These are phyloP conservation scores for Pampus argenteus DNA, from an alignment of 2,797 vertebrate genomes.

Conservation along the genomic window DNA sequence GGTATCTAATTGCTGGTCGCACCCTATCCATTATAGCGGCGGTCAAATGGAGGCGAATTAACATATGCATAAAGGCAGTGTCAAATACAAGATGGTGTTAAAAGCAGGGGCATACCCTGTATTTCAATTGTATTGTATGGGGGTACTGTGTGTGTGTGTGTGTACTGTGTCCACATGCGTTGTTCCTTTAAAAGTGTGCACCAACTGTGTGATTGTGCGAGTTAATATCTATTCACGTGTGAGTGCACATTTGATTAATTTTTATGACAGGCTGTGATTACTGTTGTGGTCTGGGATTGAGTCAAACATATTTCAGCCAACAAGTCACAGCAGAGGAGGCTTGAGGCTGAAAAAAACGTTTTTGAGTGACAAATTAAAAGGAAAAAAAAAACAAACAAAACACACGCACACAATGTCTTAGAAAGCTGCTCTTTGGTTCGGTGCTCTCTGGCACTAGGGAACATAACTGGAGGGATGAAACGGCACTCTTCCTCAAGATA, in stretches of 20 bases:
- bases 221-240: constrained; percentile 51
- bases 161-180: constrained; percentile 28
- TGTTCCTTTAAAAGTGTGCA: constrained; percentile 21
- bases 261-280: constrained; percentile 27
- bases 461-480: neutral
- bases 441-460: neutral
- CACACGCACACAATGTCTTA: neutral
- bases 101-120: constrained; percentile 64
- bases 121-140: constrained; percentile 49
- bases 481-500: neutral
- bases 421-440: constrained; percentile 6
- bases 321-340: constrained; percentile 22
- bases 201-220: constrained; percentile 7
- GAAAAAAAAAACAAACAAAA: neutral
- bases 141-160: constrained; percentile 33
- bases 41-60: constrained; percentile 75
- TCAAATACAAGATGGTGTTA: constrained; percentile 79
- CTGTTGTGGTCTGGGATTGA: constrained; percentile 31
- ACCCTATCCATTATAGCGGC: constrained; percentile 73
- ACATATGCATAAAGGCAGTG: constrained; percentile 76
- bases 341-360: constrained; percentile 1
- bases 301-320: constrained; percentile 35
- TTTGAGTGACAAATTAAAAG: neutral
- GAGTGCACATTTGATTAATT: constrained; percentile 46
- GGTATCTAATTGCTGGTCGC: constrained; percentile 71